These are phyloP conservation scores for Drosophila kambysellisi DNA, from an alignment of 2,888 invertebrate genomes.

Conservation along the genomic window DNA sequence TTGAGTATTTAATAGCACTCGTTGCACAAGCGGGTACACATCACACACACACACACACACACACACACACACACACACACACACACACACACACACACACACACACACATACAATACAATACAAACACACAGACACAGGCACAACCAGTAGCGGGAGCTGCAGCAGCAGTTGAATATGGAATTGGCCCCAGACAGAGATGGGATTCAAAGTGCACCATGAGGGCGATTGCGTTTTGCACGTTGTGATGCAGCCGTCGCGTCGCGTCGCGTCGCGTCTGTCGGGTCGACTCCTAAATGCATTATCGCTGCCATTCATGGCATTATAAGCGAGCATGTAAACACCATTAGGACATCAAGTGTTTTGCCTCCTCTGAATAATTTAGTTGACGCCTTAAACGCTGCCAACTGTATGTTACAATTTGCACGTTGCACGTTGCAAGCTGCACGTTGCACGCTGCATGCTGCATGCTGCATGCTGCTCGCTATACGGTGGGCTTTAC, in stretches of 20 bases:
- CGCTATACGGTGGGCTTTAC: neutral
- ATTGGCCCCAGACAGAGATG: slow-evolving; percentile 24
- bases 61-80: neutral
- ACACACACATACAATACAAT: slow-evolving; percentile 2
- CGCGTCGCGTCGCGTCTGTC: no score
- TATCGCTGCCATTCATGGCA: slow-evolving; percentile 69
- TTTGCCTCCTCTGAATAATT: slow-evolving; percentile 69
- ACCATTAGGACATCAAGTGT: slow-evolving; percentile 73
- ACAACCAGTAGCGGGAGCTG: neutral
- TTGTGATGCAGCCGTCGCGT: neutral
- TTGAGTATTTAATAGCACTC: slow-evolving; percentile 29
- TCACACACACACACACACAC: neutral
- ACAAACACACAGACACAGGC: neutral
- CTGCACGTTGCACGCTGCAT: neutral
- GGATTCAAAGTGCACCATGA: slow-evolving; percentile 14
- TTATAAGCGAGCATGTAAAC: slow-evolving; percentile 70
- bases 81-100: neutral
- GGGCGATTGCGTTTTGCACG: slow-evolving; percentile 24
- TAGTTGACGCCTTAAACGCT: slow-evolving; percentile 49
- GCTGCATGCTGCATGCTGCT: neutral
- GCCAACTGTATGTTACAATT: slow-evolving; percentile 17
- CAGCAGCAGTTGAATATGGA: slow-evolving; percentile 7
- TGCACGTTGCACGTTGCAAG: slow-evolving; percentile 5
- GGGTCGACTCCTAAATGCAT: slow-evolving; percentile 64
- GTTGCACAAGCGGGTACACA: neutral